Base-by-base conservation (phyloP, 1,140 invertebrate genomes). In the Hycleus cichorii region DNA sequence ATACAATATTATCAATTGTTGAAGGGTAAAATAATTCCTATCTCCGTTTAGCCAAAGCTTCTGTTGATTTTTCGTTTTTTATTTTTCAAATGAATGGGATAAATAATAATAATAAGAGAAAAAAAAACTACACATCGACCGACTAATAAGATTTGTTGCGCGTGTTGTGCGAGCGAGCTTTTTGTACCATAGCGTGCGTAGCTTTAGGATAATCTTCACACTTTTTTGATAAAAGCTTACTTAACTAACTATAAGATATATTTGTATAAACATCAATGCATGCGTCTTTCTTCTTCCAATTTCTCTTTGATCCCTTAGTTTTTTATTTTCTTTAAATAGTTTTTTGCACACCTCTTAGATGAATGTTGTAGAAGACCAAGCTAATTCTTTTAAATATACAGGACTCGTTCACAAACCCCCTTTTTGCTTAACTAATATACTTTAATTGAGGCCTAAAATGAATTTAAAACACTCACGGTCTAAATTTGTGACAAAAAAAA, bases 11-110 rank as follows among this genome's bases (percentile, higher is more conserved):
- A 71, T 63, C 66, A 66, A 72, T 72, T 68, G 72, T 71, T 72
- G 62, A 71, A 63, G 66, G 40, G 63, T 70, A 70, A 68, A 70
- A 62, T 69, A 71, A 70, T 72, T 66, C 71, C 65, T 69, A 69
- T 68, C 62, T 63, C 59, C 60, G 62, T 65, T 69, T 68, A 66
- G 64, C 60, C 62, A 64, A 68, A 66, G 62, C 60, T 63, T 63
- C 44, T 44, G 49, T 57, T 57, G 55, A 57, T 46, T 58, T 51
- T 62, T 56, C 48, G 6, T 27, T 49, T 58, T 59, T 49, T 39
- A 25, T 53, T 59, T 44, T 59, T 53, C 46, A 49, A 45, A 54
- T 55, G 32, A 32, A 32, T 32, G 32, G 32, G 32, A 32, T 32
- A 32, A 18, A 18, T 18, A 18, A 18, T 18, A 18, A 18, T 18